Percentiles rank a stretch among this genome's conserved stretches.
Conservation (phyloP, 2,113 vertebrate species). For the Boleophthalmus pectinirostris region DNA sequence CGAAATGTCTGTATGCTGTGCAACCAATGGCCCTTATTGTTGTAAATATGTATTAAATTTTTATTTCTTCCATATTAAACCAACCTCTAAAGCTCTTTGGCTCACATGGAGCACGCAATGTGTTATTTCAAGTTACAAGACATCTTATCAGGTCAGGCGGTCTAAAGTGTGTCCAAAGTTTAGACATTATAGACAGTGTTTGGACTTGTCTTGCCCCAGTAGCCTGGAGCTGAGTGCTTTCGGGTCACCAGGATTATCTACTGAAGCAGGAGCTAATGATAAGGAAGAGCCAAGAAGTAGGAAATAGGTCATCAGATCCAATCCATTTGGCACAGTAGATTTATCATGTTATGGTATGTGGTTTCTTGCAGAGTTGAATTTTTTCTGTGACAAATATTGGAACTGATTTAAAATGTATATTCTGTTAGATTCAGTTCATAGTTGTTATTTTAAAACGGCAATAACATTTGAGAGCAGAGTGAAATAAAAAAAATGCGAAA, state of each 20-base stretch:
- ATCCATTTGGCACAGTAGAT: slow-evolving; percentile 3
- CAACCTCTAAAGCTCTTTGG: neutral
- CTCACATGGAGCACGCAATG: neutral
- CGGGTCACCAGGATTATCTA: slow-evolving; percentile 68
- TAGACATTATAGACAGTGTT: slow-evolving; percentile 3
- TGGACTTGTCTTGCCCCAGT: slow-evolving; percentile 5
- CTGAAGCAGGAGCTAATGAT: slow-evolving; percentile 25
- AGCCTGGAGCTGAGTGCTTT: slow-evolving; percentile 41
- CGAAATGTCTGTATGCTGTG: neutral
- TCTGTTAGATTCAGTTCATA: too few relatives aligned
- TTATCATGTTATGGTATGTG: neutral
- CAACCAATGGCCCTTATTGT: neutral
- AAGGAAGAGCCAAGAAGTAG: slow-evolving; percentile 17
- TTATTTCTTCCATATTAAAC: neutral
- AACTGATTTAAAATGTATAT: neutral
- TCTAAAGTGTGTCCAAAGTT: neutral
- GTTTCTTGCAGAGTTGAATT: neutral
- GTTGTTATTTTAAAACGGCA: neutral
- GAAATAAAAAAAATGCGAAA: neutral
- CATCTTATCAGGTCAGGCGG: neutral
- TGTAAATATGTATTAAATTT: neutral
- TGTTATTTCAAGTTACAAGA: neutral
- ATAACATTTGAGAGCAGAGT: neutral
- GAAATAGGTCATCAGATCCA: slow-evolving; percentile 28
- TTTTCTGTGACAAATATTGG: neutral